These are phyloP conservation scores for Villa cingulata DNA, from an alignment of 2,888 invertebrate genomes.

Conservation along the genomic window DNA sequence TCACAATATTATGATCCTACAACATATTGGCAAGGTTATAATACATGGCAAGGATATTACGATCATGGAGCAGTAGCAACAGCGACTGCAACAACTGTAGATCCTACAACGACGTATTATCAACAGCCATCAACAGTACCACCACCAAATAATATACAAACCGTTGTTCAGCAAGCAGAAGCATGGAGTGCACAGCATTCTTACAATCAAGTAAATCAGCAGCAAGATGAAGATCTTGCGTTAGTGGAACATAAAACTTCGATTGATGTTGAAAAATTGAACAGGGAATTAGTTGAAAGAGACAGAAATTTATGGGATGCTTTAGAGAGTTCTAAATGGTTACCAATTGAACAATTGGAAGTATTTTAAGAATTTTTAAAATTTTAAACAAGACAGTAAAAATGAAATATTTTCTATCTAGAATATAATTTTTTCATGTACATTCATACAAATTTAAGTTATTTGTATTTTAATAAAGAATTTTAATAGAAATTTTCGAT, in stretches of 20 bases:
- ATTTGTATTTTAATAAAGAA: too few species aligned
- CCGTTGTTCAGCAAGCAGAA: slow-evolving; percentile 35
- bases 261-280: slow-evolving; percentile 61
- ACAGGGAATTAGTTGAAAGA: slow-evolving; percentile 60
- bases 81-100: slow-evolving; percentile 18
- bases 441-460: too few species aligned
- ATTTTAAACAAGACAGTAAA: too few species aligned
- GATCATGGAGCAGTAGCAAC: slow-evolving; percentile 33
- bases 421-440: too few species aligned
- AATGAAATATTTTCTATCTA: too few species aligned
- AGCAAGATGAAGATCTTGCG: slow-evolving; percentile 51
- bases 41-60: slow-evolving; percentile 65
- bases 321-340: slow-evolving; percentile 70
- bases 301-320: slow-evolving; percentile 70
- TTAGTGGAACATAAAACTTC: slow-evolving; percentile 67
- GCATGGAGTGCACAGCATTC: slow-evolving; percentile 37
- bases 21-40: slow-evolving; percentile 79
- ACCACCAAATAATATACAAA: slow-evolving; percentile 17
- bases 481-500: too few species aligned
- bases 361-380: too few species aligned
- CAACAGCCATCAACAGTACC: slow-evolving; percentile 28
- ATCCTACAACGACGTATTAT: slow-evolving; percentile 29
- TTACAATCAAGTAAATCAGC: slow-evolving; percentile 27
- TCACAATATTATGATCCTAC: slow-evolving; percentile 71
- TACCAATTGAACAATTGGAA: slow-evolving; percentile 62